Evolutionary conservation across 37 sponge, comb jelly and placozoan genomes (phyloP), one percentile per base, ranked within the genome.

Genomic region (Aphrocallistes beatrix): DNA sequence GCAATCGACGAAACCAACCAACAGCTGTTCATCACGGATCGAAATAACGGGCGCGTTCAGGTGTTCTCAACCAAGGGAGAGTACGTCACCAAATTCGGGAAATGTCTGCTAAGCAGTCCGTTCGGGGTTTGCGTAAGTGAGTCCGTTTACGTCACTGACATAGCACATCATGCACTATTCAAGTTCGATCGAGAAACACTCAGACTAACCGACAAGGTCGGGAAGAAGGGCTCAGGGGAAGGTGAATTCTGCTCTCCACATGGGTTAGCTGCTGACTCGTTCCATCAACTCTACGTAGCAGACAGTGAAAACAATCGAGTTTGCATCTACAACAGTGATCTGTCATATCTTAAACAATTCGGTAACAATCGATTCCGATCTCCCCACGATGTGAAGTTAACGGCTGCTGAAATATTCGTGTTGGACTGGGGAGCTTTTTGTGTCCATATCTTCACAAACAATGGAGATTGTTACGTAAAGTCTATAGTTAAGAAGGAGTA

Each of bases 161-260:
- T 13, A 60, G 75, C 10, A 3, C 75, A 60, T 13, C 75, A 60
- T 13, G 10, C 75, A 30, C 10, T 60, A 60, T 60, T 60, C 34
- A 60, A 60, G 75, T 60, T 60, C n/a, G 75, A 60, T 13, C 10
- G n/a, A 60, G 21, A 60, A 13, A 60, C 75, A 13, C 21, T 60
- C 32, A 3, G 75, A 60, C n/a, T 60, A 30, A 60, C n/a, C 8
- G 75, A 60, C 75, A 60, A 60, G 21, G 75, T 60, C 75, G 75
- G 75, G 75, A 60, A 60, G 75, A 60, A 60, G n/a, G 75, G 75
- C 10, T 13, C 75, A 3, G 75, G 75, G n/a, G 75, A 60, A 30
- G 34, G 75, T 19, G 75, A 60, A 3, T 13, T 60, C 8, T 19
- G 75, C 21, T 60, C 75, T 30, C 75, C 75, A 25, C 75, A 13